Conservation (phyloP, 2,797 vertebrate genomes). For the Gallinago stenura region DNA sequence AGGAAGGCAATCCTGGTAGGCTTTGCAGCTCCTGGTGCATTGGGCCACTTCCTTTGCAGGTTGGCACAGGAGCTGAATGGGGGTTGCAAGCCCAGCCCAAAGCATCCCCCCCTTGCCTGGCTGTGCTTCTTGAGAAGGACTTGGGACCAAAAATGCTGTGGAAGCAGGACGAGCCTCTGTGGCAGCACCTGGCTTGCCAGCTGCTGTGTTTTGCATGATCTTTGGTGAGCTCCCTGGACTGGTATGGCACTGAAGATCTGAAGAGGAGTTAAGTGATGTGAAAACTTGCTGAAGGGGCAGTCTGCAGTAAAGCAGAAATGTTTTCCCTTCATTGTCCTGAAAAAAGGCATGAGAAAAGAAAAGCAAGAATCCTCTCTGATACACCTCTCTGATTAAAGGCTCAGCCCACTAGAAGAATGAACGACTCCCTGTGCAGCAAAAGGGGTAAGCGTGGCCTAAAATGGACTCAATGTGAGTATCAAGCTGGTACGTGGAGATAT, state of each 20-base stretch:
- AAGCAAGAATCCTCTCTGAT: neutral
- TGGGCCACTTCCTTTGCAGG: rapidly evolving
- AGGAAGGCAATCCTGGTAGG: neutral
- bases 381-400: neutral
- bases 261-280: neutral
- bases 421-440: neutral
- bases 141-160: neutral
- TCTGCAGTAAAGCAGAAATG: neutral
- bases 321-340: neutral
- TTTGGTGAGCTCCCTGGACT: neutral
- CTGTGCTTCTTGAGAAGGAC: neutral
- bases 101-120: neutral
- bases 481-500: rapidly evolving
- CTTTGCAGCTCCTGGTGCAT: neutral
- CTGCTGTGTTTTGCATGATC: neutral
- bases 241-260: neutral
- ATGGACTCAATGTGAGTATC: neutral
- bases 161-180: neutral
- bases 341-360: neutral
- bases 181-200: neutral
- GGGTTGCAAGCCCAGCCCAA: neutral
- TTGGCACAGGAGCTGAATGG: neutral
- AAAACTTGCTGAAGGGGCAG: neutral
- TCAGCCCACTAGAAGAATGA: rapidly evolving
- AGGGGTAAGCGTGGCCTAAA: neutral